A percentile compares a stretch with the other conserved stretches of the same genome.
Conservation (phyloP, 2,888 invertebrate species). For the Andrena chrysosceles region DNA sequence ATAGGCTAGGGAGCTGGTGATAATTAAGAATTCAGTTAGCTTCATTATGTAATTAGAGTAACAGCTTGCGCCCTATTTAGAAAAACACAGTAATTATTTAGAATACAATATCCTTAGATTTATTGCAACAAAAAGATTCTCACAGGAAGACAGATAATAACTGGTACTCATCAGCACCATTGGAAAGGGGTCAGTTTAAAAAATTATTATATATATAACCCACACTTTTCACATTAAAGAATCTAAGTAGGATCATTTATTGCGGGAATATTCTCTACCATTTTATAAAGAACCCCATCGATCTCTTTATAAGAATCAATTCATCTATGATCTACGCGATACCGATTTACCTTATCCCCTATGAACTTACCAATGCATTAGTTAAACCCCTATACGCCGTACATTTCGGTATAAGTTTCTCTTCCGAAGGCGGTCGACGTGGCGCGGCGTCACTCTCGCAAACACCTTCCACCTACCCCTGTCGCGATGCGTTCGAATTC, state of each 20-base stretch:
- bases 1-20: constrained; percentile 13
- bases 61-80: constrained; percentile 15
- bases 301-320: no score
- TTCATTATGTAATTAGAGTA: constrained; percentile 47
- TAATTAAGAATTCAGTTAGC: constrained; percentile 23
- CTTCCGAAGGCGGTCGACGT: neutral
- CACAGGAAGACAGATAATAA: neutral
- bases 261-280: no score
- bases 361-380: neutral
- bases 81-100: constrained; percentile 37
- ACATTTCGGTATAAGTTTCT: neutral
- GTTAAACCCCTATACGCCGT: neutral
- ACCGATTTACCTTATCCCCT: neutral
- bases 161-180: neutral
- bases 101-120: neutral
- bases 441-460: neutral
- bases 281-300: no score
- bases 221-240: no score
- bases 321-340: no score
- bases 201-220: no score
- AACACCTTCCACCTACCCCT: neutral
- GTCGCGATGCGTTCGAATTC: constrained; percentile 56
- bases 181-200: no score
- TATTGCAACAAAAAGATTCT: neutral
- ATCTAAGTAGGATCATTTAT: no score